Evolutionary conservation across 1,140 invertebrate species (phyloP).

Genomic region (Wiebesia pumilae): DNA sequence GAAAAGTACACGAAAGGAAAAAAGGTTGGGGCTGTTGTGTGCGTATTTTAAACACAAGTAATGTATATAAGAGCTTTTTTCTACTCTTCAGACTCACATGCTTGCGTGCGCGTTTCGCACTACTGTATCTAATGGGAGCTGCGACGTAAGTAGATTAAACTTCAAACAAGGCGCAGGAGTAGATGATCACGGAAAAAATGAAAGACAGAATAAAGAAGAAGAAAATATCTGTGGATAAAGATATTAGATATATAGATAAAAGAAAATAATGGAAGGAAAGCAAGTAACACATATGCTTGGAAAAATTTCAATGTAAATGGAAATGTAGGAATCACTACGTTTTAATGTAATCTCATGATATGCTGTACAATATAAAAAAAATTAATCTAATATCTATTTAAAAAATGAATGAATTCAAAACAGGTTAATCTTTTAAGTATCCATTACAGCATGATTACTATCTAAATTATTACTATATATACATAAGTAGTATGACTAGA

Average conservation of each 20-base stretch:
- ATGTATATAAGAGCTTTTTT: constrained; percentile 37
- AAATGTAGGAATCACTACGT: neutral
- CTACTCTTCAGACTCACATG: neutral
- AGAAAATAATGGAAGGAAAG: constrained; percentile 24
- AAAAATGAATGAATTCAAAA: too few species aligned
- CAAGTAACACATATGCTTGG: constrained; percentile 15
- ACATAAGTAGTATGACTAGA: too few species aligned
- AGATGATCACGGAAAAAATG: too few species aligned
- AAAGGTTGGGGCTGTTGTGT: constrained; percentile 19
- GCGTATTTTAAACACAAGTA: constrained; percentile 50
- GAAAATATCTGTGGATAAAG: constrained; percentile 41
- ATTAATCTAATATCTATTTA: too few species aligned
- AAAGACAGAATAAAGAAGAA: neutral
- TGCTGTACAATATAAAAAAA: neutral
- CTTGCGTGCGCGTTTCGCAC: constrained; percentile 22
- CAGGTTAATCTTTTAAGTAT: too few species aligned
- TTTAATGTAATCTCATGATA: neutral
- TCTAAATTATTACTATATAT: too few species aligned
- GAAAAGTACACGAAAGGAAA: neutral
- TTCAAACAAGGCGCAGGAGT: neutral
- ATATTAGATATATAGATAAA: constrained; percentile 11
- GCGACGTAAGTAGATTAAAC: constrained; percentile 17
- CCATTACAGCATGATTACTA: too few species aligned
- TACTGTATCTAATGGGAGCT: constrained; percentile 57
- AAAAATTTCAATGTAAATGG: constrained; percentile 10